Conservation (phyloP, 2,888 invertebrate genomes). For the Acrobasis consociella region DNA sequence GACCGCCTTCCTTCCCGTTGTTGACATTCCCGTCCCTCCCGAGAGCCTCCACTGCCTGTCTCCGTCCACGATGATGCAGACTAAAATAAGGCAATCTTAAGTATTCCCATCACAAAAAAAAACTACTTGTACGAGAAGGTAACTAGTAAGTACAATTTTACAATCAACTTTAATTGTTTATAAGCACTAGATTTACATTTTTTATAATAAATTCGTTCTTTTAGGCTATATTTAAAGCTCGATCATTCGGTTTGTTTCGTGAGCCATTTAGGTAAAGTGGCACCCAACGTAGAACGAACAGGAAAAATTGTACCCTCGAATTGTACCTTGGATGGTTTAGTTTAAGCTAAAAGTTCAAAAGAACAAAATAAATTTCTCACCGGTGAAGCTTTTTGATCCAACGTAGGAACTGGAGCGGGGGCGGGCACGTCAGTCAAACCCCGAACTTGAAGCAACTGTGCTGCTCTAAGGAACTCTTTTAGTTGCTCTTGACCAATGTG, state of each 20-base stretch:
- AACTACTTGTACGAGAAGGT: no score
- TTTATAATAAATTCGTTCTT: no score
- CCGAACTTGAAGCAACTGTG: conserved; percentile 93
- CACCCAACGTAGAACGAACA: not conserved
- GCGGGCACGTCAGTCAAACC: conserved; percentile 91
- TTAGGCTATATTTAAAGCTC: no score
- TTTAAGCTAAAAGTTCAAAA: not conserved
- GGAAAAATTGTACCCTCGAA: not conserved
- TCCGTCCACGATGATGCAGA: conserved; percentile 78
- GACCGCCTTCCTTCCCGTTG: conserved; percentile 74
- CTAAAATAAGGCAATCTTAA: conserved; percentile 39
- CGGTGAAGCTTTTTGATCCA: conserved; percentile 87
- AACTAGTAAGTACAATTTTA: no score
- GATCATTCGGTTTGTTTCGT: no score
- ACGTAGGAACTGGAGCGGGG: conserved; percentile 70
- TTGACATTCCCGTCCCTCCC: conserved; percentile 64
- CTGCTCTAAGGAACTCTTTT: conserved; percentile 92
- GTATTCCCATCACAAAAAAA: not conserved
- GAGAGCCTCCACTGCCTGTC: conserved; percentile 70
- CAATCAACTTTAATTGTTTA: no score
- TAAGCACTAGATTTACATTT: no score
- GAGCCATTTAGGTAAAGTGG: not conserved
- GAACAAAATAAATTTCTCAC: conserved; percentile 71
- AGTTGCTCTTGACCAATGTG: conserved; percentile 94
- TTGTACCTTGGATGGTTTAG: not conserved